These are phyloP conservation scores for Chlamydotis undulata DNA, from an alignment of 2,113 vertebrate species.

Conservation along the genomic window DNA sequence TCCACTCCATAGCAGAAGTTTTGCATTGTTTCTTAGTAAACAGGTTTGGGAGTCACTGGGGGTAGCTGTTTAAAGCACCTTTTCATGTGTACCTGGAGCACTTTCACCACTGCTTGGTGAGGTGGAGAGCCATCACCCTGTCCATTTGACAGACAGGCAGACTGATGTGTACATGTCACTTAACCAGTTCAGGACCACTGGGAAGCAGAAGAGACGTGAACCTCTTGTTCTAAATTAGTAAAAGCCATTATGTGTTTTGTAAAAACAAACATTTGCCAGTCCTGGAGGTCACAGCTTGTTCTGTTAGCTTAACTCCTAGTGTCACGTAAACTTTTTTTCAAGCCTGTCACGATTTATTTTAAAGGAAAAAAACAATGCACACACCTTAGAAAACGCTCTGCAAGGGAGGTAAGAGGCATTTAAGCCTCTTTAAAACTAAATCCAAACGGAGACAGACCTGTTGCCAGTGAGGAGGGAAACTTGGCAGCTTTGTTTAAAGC, in stretches of 20 bases:
- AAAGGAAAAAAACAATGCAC: background rate
- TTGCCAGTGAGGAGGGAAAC: constrained; percentile 41
- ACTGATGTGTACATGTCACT: background rate
- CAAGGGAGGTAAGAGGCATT: background rate
- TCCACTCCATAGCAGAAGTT: background rate
- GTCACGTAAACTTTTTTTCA: background rate
- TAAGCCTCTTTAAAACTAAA: background rate
- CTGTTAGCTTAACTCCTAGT: background rate
- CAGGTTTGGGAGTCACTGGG: background rate
- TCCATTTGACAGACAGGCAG: background rate
- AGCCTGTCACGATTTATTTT: background rate
- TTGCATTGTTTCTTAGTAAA: background rate
- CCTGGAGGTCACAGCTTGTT: background rate
- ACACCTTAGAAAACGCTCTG: background rate
- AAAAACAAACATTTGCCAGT: background rate
- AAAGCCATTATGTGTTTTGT: background rate
- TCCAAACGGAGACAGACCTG: constrained; percentile 21
- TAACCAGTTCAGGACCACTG: background rate
- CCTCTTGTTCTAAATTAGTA: background rate
- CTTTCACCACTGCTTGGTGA: background rate
- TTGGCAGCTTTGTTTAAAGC: constrained; percentile 49
- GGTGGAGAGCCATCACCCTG: background rate
- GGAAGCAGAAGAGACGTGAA: background rate
- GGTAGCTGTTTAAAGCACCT: background rate
- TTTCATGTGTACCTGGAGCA: background rate